phyloP scores from a whole-genome alignment of 2,113 vertebrate species.

The Himantopus leucocephalus region DNA sequence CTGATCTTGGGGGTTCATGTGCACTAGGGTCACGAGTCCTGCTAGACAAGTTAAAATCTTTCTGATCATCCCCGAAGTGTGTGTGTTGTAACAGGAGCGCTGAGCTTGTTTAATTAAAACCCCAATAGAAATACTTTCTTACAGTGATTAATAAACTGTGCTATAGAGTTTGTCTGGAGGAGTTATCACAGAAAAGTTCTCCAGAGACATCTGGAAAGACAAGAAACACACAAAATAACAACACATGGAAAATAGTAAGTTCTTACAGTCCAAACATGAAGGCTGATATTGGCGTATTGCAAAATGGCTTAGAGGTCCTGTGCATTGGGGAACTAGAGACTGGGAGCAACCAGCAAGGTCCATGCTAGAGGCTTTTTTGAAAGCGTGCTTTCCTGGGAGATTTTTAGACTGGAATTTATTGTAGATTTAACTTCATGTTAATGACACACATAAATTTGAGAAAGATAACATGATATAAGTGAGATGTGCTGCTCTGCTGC shows the following conservation, averaged over 20 bases:
- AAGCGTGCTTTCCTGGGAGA: not conserved
- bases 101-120: not conserved
- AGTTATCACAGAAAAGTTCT: not conserved
- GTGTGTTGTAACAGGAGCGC: not conserved
- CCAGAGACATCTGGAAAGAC: not conserved
- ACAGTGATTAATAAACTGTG: not conserved
- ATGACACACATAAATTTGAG: not conserved
- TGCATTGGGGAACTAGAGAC: not conserved
- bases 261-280: not conserved
- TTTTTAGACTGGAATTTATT: not conserved
- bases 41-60: not conserved
- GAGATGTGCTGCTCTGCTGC: not conserved
- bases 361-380: not conserved
- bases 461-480: not conserved
- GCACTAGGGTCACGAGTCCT: not conserved
- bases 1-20: not conserved
- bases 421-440: not conserved
- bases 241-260: accelerated
- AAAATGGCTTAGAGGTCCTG: not conserved
- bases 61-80: not conserved
- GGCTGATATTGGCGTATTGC: not conserved
- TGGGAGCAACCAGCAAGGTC: not conserved
- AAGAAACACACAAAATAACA: not conserved
- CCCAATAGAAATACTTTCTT: not conserved
- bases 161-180: not conserved